phyloP scores from a whole-genome alignment of 2,888 invertebrate species.

The Sepiola atlantica region DNA sequence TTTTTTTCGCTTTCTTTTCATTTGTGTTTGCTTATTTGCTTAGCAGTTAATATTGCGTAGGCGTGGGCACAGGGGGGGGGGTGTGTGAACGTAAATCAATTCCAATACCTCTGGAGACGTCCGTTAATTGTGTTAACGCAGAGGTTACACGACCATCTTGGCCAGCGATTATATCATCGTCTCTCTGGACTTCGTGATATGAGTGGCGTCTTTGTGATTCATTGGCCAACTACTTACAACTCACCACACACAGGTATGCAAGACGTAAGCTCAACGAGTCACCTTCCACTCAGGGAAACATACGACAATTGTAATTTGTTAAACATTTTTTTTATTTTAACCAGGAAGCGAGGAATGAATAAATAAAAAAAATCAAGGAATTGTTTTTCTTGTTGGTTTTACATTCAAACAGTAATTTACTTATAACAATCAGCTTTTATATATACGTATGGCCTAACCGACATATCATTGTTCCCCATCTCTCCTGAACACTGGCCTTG shows the following conservation, averaged over 20 bases:
- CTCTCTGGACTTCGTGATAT: not conserved
- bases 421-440: too few species aligned
- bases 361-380: too few species aligned
- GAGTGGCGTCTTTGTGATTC: not conserved
- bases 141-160: not conserved
- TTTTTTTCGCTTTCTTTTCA: not conserved
- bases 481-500: too few species aligned
- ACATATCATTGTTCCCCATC: too few species aligned
- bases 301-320: not conserved
- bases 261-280: not conserved
- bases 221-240: not conserved
- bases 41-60: not conserved
- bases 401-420: too few species aligned
- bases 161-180: not conserved
- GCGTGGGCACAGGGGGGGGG: not conserved
- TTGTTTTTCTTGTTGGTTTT: too few species aligned
- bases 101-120: not conserved
- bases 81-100: not conserved
- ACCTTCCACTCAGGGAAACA: not conserved
- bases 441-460: too few species aligned
- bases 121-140: not conserved
- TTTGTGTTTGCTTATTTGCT: not conserved
- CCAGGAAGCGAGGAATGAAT: not conserved
- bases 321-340: not conserved
- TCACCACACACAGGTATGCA: not conserved